A percentile compares a stretch with the other conserved stretches of the same genome.
Conservation (phyloP, 2,113 vertebrate species). For the Acrocephalus arundinaceus region DNA sequence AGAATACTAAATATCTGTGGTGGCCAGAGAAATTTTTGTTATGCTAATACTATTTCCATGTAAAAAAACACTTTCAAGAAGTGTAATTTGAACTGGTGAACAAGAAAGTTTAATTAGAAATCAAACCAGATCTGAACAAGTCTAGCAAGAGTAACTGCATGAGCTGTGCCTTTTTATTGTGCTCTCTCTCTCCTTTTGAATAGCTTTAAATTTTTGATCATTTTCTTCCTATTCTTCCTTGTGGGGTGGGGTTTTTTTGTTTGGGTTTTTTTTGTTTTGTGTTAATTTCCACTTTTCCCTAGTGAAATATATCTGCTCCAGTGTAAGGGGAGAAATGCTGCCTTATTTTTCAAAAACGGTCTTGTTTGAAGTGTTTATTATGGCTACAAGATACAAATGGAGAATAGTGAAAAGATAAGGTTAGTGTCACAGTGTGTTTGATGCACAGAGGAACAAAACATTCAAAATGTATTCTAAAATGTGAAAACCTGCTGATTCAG, state of each 20-base stretch:
- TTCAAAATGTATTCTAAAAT: background rate
- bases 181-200: background rate
- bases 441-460: background rate
- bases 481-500: background rate
- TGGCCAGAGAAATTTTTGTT: background rate
- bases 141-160: background rate
- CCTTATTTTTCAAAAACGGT: background rate
- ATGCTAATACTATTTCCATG: background rate
- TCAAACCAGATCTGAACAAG: slow-evolving; percentile 16
- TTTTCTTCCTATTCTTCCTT: background rate
- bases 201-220: background rate
- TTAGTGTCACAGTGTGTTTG: background rate
- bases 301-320: background rate
- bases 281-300: background rate
- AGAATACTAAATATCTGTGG: background rate
- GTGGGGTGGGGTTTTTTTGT: background rate
- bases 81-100: background rate
- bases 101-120: background rate
- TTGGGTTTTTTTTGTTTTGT: background rate
- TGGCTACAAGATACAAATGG: background rate
- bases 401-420: background rate
- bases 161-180: background rate
- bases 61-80: background rate
- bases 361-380: slow-evolving; percentile 8
- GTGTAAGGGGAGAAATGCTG: background rate